Evolutionary conservation across 2,888 invertebrate species (phyloP).

Genomic region (Chrysodeixis includens): DNA sequence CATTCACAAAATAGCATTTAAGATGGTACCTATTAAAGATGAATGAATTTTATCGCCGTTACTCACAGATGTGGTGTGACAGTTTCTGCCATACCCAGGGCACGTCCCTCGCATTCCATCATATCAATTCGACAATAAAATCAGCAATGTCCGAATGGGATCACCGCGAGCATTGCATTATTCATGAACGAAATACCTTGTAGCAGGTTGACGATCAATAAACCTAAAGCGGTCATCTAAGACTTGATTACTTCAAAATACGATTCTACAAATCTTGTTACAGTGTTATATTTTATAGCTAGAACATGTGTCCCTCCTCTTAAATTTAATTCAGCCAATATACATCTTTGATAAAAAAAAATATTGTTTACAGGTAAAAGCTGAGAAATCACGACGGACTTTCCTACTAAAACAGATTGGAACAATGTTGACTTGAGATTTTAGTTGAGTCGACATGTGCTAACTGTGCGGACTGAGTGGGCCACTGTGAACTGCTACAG

Average conservation of each 20-base stretch:
- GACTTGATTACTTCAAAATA: too few species aligned
- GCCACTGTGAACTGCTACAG: slow-evolving; percentile 23
- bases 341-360: not conserved
- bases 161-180: not conserved
- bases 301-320: too few species aligned
- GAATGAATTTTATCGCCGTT: too few species aligned
- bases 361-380: slow-evolving; percentile 28
- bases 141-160: not conserved
- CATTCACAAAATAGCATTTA: too few species aligned
- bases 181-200: not conserved
- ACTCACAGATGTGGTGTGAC: not conserved
- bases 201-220: not conserved
- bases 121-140: slow-evolving; percentile 1
- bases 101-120: not conserved
- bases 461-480: slow-evolving; percentile 19
- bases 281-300: too few species aligned
- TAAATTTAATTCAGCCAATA: not conserved
- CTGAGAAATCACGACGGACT: slow-evolving; percentile 25
- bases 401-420: slow-evolving; percentile 24
- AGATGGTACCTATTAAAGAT: too few species aligned
- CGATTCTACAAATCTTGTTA: too few species aligned
- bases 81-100: not conserved
- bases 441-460: slow-evolving; percentile 34
- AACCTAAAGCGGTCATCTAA: not conserved
- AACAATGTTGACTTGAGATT: slow-evolving; percentile 35